A percentile compares a stretch with the other conserved stretches of the same genome.
Conservation (phyloP, 2,113 vertebrate species). For the Corapipo altera region DNA sequence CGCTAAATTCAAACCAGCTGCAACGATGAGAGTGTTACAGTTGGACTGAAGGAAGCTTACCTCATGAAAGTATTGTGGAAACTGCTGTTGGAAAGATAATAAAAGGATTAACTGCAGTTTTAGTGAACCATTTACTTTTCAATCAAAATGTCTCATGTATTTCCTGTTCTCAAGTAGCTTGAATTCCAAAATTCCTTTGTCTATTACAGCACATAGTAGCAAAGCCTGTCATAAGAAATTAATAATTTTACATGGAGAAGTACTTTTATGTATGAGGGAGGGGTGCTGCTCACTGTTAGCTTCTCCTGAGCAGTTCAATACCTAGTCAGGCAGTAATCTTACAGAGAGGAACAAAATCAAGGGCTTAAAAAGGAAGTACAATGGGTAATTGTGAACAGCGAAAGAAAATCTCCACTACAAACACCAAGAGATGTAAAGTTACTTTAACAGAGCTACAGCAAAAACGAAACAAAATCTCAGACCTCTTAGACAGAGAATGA, state of each 20-base stretch:
- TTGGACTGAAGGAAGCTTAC: constrained; percentile 80
- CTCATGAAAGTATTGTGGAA: constrained; percentile 86
- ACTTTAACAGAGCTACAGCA: neutral
- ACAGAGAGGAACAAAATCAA: neutral
- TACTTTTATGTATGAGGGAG: constrained; percentile 23
- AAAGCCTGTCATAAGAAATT: constrained; percentile 81
- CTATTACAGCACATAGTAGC: constrained; percentile 82
- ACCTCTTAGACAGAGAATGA: neutral
- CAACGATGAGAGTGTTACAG: constrained; percentile 76
- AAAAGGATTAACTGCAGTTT: constrained; percentile 91
- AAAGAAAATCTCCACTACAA: constrained; percentile 48
- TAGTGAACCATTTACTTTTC: constrained; percentile 85
- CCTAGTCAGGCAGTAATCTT: constrained; percentile 25
- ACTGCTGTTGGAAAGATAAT: constrained; percentile 92
- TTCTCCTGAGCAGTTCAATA: constrained; percentile 24
- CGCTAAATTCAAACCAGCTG: constrained; percentile 87
- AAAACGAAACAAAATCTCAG: constrained; percentile 19
- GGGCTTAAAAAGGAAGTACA: constrained; percentile 41
- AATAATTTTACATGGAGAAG: constrained; percentile 76
- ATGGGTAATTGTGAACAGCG: constrained; percentile 32
- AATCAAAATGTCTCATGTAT: constrained; percentile 95
- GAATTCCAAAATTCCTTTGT: constrained; percentile 89
- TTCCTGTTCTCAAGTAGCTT: constrained; percentile 88
- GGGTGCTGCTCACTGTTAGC: constrained; percentile 2
- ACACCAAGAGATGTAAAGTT: neutral